Percentiles rank a stretch among this genome's conserved stretches.
Conservation (phyloP, 2,113 vertebrate species). For the Apodemus speciosus region DNA sequence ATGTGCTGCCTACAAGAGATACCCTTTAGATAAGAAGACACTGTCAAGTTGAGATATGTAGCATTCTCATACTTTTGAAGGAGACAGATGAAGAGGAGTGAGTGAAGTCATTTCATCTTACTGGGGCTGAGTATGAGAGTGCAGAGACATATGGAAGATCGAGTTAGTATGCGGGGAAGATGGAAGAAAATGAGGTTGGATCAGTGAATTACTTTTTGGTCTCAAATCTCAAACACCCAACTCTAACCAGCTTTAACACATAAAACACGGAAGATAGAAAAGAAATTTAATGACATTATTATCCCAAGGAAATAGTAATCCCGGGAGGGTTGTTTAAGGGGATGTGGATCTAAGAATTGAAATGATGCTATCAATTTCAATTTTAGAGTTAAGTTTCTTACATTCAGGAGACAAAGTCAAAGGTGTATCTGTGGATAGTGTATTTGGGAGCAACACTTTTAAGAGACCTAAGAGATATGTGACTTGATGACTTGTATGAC, state of each 20-base stretch:
- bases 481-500: neutral
- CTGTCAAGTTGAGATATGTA: neutral
- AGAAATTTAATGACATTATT: neutral
- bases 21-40: neutral
- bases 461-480: neutral
- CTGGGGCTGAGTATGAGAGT: neutral
- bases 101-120: neutral
- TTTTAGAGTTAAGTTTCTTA: neutral
- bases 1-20: neutral
- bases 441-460: neutral
- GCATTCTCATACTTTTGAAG: neutral
- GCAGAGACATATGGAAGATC: neutral
- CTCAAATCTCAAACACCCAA: conserved; percentile 6
- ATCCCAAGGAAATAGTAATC: neutral
- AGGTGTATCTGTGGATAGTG: neutral
- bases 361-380: neutral
- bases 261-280: neutral
- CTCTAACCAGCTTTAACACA: neutral
- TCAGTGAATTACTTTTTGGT: neutral
- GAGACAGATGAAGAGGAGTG: neutral
- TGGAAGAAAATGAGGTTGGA: neutral
- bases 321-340: neutral
- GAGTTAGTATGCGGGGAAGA: neutral
- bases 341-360: neutral
- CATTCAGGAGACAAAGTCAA: neutral